Evolutionary conservation across 2,888 invertebrate genomes (phyloP), one percentile per base, ranked within the genome.

Genomic region (Boloria selene): DNA sequence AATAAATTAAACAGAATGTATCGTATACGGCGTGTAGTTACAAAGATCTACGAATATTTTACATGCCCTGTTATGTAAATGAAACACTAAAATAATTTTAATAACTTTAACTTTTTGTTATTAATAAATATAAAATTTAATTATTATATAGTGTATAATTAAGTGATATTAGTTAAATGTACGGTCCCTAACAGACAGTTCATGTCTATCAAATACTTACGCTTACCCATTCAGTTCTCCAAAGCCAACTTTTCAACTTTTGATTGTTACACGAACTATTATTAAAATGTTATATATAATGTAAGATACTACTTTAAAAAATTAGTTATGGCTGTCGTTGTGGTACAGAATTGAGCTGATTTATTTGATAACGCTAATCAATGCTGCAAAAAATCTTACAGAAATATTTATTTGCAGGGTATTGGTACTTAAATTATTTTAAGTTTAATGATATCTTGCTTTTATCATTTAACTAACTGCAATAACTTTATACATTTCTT

Each of bases 1-100:
- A 85, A 90, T 91, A 90, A 91, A 91, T 91, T 90, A 90, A 90
- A 90, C 74, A 84, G 87, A 86, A 86, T 83, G 81, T 84, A 84
- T 84, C 87, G 80, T 80, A 78, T 80, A 82, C 81, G 75, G 81
- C 75, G 73, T 77, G 71, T 74, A 69, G 64, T 59, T 72, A 69
- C 72, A 70, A 61, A 73, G 81, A 83, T 80, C 70, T 81, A 82
- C 75, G 79, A 85, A 70, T 59, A 31, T 16, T 47, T 26, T 17
- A 26, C 26, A 31, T 42, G 17, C 26, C 16, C 3, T 45, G n/a
- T 13, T 22, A 10, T 49, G 47, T 49, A 2, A n/a, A 49, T 49
- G 16, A 5, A 56, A 7, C 14, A 17, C 42, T 45, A 13, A 42
- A 55, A 13, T 55, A 17, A 4, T 55, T 18, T 55, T 18, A 2